Evolutionary conservation across 1,140 invertebrate species (phyloP).

Genomic region (Pseudomyrmex sp.): DNA sequence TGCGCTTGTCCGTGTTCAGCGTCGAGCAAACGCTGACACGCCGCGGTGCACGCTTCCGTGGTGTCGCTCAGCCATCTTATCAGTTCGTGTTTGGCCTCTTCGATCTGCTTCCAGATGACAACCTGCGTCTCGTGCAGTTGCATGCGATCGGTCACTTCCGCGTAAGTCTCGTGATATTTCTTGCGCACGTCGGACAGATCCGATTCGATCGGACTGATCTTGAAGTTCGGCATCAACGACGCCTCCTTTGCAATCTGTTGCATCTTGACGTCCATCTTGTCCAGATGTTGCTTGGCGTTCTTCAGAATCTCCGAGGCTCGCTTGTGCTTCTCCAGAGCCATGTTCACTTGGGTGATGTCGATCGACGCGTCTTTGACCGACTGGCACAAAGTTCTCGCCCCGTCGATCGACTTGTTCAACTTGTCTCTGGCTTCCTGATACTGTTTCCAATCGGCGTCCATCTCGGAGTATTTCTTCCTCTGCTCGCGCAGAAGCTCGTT

Average conservation of each 20-base stretch:
- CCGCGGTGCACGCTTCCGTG: constrained; percentile 90
- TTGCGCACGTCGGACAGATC: constrained; percentile 88
- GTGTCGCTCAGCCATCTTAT: constrained; percentile 94
- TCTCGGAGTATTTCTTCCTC: constrained; percentile 90
- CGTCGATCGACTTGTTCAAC: constrained; percentile 89
- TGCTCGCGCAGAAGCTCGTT: constrained; percentile 91
- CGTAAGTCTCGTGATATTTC: constrained; percentile 91
- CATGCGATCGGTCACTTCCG: constrained; percentile 89
- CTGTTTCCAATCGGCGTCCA: constrained; percentile 91
- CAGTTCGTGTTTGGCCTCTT: constrained; percentile 93
- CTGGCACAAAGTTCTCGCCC: constrained; percentile 87
- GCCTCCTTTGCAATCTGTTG: constrained; percentile 90
- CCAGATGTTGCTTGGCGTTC: constrained; percentile 90
- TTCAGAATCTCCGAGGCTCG: constrained; percentile 91
- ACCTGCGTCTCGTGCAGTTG: constrained; percentile 94
- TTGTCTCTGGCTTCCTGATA: constrained; percentile 90
- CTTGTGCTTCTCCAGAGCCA: constrained; percentile 90
- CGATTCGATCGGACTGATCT: constrained; percentile 88
- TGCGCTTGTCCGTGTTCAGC: constrained; percentile 91
- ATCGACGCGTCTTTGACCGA: constrained; percentile 87
- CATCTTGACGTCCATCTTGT: constrained; percentile 90
- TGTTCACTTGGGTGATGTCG: constrained; percentile 87
- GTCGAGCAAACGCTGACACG: constrained; percentile 91
- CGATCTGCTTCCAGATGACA: constrained; percentile 96
- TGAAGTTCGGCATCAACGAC: constrained; percentile 91